Evolutionary conservation across 2,113 vertebrate species (phyloP).

Genomic region (Sinocyclocheilus anophthalmus): DNA sequence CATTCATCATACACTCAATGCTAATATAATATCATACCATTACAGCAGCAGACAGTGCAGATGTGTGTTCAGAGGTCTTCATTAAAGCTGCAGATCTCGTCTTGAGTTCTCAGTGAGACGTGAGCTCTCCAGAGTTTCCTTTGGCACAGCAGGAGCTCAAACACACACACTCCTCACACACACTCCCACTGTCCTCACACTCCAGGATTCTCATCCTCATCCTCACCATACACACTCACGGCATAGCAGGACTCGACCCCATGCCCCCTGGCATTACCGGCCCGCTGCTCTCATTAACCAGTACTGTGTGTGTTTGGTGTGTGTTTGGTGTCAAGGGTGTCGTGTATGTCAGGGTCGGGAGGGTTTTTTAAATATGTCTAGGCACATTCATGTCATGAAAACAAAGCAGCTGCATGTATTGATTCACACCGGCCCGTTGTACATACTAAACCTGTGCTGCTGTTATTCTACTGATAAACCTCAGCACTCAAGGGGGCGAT

Average conservation of each 20-base stretch:
- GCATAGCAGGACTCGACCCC: slow-evolving; percentile 33
- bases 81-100: slow-evolving; percentile 9
- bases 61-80: slow-evolving; percentile 4
- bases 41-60: neutral
- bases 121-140: neutral
- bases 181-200: neutral
- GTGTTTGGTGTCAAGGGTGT: slow-evolving; percentile 32
- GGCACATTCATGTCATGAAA: neutral
- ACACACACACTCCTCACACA: slow-evolving; percentile 1
- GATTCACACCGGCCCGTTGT: neutral
- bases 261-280: slow-evolving; percentile 48
- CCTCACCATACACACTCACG: neutral
- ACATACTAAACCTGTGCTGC: neutral
- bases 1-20: slow-evolving; percentile 1
- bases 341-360: neutral
- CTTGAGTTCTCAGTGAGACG: neutral
- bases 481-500: neutral
- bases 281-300: slow-evolving; percentile 60
- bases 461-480: neutral
- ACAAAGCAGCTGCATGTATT: neutral
- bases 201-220: neutral
- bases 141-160: slow-evolving; percentile 24
- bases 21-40: neutral
- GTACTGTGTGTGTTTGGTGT: slow-evolving; percentile 42
- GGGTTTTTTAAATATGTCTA: slow-evolving; percentile 3